Conservation (phyloP, 2,113 vertebrate genomes). For the Saccopteryx leptura region DNA sequence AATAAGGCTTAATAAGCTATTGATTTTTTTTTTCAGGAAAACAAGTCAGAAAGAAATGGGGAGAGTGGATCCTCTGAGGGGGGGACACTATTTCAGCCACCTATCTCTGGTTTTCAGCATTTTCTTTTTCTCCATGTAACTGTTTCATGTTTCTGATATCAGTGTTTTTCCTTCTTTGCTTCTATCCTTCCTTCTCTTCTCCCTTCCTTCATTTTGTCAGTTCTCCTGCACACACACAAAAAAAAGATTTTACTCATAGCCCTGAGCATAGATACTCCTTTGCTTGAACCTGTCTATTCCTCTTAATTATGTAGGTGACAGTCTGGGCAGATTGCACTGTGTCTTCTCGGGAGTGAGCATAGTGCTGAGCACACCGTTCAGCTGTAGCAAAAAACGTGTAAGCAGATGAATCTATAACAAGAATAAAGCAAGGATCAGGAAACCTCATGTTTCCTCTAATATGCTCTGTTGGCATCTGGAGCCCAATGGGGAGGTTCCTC, state of each 20-base stretch:
- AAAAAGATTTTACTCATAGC: neutral
- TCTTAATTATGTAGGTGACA: neutral
- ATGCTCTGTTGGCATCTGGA: neutral
- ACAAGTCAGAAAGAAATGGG: slow-evolving; percentile 3
- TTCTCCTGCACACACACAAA: fast-evolving
- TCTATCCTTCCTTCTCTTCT: neutral
- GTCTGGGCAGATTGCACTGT: fast-evolving
- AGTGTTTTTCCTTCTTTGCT: neutral
- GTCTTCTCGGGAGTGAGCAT: neutral
- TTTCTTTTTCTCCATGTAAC: neutral
- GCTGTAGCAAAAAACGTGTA: neutral
- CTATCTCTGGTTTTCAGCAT: neutral
- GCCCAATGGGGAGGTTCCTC: neutral
- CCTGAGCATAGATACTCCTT: neutral
- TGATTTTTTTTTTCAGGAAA: neutral
- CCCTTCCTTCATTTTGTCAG: neutral
- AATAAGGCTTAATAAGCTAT: slow-evolving; percentile 57
- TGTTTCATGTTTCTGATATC: neutral
- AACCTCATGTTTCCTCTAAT: neutral
- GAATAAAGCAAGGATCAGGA: neutral
- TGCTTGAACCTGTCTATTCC: neutral
- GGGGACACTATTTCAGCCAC: neutral
- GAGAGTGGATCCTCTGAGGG: neutral
- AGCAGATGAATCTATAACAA: neutral
- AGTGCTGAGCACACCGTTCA: neutral